Conservation (phyloP, 2,888 invertebrate species). For the Pristionchus mayeri region DNA sequence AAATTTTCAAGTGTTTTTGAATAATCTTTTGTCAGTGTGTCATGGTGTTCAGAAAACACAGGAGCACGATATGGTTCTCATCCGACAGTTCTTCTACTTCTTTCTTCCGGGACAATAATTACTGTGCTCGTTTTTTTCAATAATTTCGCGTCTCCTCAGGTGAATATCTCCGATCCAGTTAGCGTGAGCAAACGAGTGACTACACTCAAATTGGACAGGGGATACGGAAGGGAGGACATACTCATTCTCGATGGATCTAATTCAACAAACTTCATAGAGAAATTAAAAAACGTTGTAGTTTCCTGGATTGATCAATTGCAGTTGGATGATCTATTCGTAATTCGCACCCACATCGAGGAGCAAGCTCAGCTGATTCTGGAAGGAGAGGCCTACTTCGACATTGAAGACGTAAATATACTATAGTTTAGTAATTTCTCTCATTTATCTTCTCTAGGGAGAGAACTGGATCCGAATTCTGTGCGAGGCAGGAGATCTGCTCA, state of each 20-base stretch:
- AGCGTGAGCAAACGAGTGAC: conserved; percentile 35
- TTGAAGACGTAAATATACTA: neutral
- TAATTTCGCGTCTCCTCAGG: neutral
- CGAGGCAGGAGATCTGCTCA: conserved; percentile 41
- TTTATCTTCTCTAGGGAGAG: neutral
- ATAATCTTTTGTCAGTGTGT: too few relatives aligned
- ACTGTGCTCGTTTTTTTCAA: too few relatives aligned
- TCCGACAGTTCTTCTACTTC: neutral
- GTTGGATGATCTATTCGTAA: neutral
- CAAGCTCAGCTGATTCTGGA: conserved; percentile 30
- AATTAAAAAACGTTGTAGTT: neutral
- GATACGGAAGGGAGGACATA: conserved; percentile 32
- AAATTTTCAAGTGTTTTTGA: too few relatives aligned
- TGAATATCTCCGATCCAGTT: conserved; percentile 29
- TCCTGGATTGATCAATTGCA: neutral
- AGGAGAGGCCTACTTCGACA: conserved; percentile 42
- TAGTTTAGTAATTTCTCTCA: neutral
- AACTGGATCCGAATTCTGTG: conserved; percentile 36
- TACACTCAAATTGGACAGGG: conserved; percentile 41
- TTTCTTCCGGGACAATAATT: too few relatives aligned
- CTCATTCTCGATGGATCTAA: conserved; percentile 27
- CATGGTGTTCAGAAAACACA: too few relatives aligned
- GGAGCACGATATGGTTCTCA: too few relatives aligned
- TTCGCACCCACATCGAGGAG: neutral
- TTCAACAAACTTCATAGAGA: conserved; percentile 3